A percentile compares a stretch with the other conserved stretches of the same genome.
Conservation (phyloP, 1,140 invertebrate genomes). For the Papilio polytes region DNA sequence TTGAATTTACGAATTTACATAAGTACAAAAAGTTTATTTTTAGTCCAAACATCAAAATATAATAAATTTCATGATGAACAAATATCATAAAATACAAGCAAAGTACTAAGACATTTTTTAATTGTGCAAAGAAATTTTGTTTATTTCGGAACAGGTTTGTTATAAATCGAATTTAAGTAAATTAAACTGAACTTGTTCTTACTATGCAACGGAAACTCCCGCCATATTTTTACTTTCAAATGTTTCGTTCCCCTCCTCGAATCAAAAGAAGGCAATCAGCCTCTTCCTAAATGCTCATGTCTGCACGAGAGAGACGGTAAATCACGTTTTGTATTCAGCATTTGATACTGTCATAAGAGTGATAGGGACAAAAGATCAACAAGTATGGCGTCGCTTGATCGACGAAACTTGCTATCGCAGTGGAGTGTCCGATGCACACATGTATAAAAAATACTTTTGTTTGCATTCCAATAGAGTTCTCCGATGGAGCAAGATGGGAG, state of each 20-base stretch:
- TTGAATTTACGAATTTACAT: background rate
- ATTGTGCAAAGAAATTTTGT: too few relatives aligned
- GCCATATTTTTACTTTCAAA: slow-evolving; percentile 66
- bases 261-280: slow-evolving; percentile 66
- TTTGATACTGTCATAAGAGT: slow-evolving; percentile 44
- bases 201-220: slow-evolving; percentile 28
- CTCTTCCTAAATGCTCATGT: slow-evolving; percentile 48
- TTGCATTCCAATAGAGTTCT: slow-evolving; percentile 45
- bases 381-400: slow-evolving; percentile 73
- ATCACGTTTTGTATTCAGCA: slow-evolving; percentile 51
- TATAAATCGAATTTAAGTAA: background rate
- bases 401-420: slow-evolving; percentile 59
- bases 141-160: background rate
- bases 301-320: slow-evolving; percentile 59
- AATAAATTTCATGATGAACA: too few relatives aligned
- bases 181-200: background rate
- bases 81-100: background rate
- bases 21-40: background rate
- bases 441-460: slow-evolving; percentile 50
- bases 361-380: slow-evolving; percentile 67
- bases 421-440: slow-evolving; percentile 69
- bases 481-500: slow-evolving; percentile 53
- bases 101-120: background rate
- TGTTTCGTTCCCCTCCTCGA: slow-evolving; percentile 77
- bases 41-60: background rate